phyloP scores from a whole-genome alignment of 2,888 invertebrate species.

The Scaptomyza caliginosa region DNA sequence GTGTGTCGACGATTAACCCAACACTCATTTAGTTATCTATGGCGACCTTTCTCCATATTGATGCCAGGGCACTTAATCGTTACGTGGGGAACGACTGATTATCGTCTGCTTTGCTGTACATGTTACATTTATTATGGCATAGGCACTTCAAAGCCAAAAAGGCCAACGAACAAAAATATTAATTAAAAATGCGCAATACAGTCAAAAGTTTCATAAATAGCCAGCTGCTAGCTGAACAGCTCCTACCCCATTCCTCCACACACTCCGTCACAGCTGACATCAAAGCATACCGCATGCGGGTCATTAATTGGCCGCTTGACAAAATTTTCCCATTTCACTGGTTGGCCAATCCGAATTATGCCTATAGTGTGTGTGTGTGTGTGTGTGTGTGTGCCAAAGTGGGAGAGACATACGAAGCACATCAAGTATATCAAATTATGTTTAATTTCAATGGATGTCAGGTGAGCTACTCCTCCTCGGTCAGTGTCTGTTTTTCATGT shows the following conservation, averaged over 20 bases:
- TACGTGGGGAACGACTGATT: slow-evolving; percentile 23
- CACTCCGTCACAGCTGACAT: slow-evolving; percentile 26
- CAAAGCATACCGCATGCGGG: slow-evolving; percentile 71
- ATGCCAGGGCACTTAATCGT: slow-evolving; percentile 30
- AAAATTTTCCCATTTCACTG: not conserved
- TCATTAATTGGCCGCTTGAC: slow-evolving; percentile 58
- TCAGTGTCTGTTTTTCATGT: slow-evolving; percentile 17
- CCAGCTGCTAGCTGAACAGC: slow-evolving; percentile 4
- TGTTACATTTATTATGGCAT: not conserved
- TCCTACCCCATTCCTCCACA: not conserved
- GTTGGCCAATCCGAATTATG: slow-evolving; percentile 9
- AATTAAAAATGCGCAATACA: slow-evolving; percentile 43
- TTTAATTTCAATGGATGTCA: slow-evolving; percentile 15
- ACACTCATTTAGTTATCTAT: slow-evolving; percentile 12
- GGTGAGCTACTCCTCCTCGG: not conserved
- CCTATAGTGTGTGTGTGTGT: slow-evolving; percentile 2
- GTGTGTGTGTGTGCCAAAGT: slow-evolving; percentile 2
- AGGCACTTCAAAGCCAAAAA: slow-evolving; percentile 45
- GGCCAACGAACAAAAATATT: slow-evolving; percentile 42
- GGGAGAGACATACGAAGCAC: slow-evolving; percentile 1
- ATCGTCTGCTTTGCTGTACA: slow-evolving; percentile 12
- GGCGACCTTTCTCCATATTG: slow-evolving; percentile 18
- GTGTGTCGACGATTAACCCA: slow-evolving; percentile 1
- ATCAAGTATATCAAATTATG: slow-evolving; percentile 8
- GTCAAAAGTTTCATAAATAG: slow-evolving; percentile 28